Base-by-base conservation (phyloP, 2,888 invertebrate genomes). In the Trissoscelio sp. region DNA sequence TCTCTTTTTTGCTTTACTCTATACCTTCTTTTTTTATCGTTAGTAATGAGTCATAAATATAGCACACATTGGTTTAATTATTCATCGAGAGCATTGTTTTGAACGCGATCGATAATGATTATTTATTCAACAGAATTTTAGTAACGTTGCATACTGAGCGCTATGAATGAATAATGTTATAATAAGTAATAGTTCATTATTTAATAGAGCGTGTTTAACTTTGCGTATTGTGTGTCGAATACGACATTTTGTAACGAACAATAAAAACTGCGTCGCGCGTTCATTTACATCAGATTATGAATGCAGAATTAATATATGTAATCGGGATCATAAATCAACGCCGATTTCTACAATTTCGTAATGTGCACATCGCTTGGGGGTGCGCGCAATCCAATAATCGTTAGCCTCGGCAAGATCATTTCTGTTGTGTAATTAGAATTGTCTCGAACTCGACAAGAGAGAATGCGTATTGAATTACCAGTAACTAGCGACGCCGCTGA, bases 181-280 rank as follows among this genome's bases (percentile, higher is more conserved):
- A 73, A 73, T 73, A 64, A 53, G 60, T 28, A 72, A 72, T 60
- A 62, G 51, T 60, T 53, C 20, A 42, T 72, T 62, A 62, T 72
- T 62, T 51, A 72, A 62, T 53, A 37, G 28, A 51, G 34, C 24
- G 60, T 2, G 39, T 22, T 28, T 53, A 28, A 62, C 53, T 34
- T 14, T 12, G 16, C 48, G 58, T 24, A 37, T 37, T 20, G 48
- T 22, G 48, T 24, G 4, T 16, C 2, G 34, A 48, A 28, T 16
- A 18, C 18, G 18, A 20, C 22, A 48, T n/a, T 58, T 28, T 31
- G 48, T 24, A 3, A 16, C 18, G 24, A n/a, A 55, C 14, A 42
- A 28, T 55, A 55, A 39, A 57, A 46, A 12, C 2, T 5, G 12
- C n/a, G n/a, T n/a, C n/a, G n/a, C n/a, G n/a, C n/a, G n/a, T 12